phyloP scores from a whole-genome alignment of 2,888 invertebrate species.

The Bellardia pandia region DNA sequence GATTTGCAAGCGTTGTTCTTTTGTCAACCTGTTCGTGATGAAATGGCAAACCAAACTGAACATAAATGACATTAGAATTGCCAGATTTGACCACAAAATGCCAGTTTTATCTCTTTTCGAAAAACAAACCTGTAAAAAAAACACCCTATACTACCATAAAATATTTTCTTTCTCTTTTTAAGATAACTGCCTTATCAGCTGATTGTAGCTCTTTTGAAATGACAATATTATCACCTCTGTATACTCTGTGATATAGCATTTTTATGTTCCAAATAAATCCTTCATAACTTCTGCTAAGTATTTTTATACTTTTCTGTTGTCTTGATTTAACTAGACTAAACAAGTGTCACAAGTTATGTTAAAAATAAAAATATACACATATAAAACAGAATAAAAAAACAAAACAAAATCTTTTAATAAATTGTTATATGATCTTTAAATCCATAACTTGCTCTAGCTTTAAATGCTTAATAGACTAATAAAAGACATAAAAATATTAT shows the following conservation, averaged over 20 bases:
- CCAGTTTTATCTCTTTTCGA: no score
- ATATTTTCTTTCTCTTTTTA: no score
- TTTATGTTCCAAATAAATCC: background rate
- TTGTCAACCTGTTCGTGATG: no score
- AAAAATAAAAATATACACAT: constrained; percentile 4
- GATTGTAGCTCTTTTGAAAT: no score
- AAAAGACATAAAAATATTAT: constrained; percentile 35
- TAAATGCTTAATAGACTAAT: constrained; percentile 35
- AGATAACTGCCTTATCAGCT: no score
- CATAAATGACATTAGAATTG: no score
- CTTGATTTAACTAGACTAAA: background rate
- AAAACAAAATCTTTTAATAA: constrained; percentile 36
- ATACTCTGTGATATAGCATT: background rate
- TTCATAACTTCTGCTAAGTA: background rate
- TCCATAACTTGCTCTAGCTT: constrained; percentile 38
- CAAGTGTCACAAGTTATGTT: background rate
- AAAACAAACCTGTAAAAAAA: no score
- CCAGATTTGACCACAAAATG: no score
- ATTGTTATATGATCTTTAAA: constrained; percentile 45
- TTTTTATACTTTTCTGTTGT: background rate
- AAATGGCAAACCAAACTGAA: no score
- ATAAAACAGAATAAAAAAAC: background rate
- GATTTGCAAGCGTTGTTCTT: no score
- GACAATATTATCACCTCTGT: no score
- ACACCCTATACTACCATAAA: no score